Conservation (phyloP, 23 tunicate genomes). For the Ascidia mentula region DNA sequence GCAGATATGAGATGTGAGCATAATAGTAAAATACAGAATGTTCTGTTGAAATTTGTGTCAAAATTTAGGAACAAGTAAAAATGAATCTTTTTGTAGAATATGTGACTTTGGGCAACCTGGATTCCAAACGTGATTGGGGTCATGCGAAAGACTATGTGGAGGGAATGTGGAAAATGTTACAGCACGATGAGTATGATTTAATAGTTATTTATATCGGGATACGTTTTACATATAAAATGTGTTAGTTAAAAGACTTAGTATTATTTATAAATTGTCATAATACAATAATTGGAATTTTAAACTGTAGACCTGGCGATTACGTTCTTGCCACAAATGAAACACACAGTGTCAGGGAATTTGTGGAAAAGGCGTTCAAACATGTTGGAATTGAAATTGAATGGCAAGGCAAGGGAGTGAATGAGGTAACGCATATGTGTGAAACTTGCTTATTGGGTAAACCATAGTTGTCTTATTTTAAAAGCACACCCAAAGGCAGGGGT, state of each 20-base stretch:
- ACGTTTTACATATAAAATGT: no score
- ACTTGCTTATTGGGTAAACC: not conserved
- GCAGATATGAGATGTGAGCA: no score
- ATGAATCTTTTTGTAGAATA: no score
- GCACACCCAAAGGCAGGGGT: no score
- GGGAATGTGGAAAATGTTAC: conserved; percentile 95
- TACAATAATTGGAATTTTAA: no score
- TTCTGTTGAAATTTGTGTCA: no score
- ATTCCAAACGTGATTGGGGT: conserved; percentile 98
- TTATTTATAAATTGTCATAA: no score
- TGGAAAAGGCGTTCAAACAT: conserved; percentile 75
- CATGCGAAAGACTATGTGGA: conserved; percentile 95
- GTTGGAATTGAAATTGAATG: conserved; percentile 68
- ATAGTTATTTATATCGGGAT: not conserved
- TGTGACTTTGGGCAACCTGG: conserved; percentile 85
- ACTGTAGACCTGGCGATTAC: conserved; percentile 72
- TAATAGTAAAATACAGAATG: no score
- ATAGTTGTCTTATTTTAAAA: no score
- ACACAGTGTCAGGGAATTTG: conserved; percentile 87
- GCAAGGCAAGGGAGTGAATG: conserved; percentile 76
- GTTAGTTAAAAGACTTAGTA: no score
- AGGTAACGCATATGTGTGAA: conserved; percentile 31
- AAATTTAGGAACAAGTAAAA: no score
- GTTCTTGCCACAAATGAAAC: conserved; percentile 95
- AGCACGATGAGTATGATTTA: conserved; percentile 72